Percentiles rank a stretch among this genome's conserved stretches.
Evolutionary conservation across 2,113 vertebrate genomes (phyloP).

Genomic region (Peromyscus californicus): DNA sequence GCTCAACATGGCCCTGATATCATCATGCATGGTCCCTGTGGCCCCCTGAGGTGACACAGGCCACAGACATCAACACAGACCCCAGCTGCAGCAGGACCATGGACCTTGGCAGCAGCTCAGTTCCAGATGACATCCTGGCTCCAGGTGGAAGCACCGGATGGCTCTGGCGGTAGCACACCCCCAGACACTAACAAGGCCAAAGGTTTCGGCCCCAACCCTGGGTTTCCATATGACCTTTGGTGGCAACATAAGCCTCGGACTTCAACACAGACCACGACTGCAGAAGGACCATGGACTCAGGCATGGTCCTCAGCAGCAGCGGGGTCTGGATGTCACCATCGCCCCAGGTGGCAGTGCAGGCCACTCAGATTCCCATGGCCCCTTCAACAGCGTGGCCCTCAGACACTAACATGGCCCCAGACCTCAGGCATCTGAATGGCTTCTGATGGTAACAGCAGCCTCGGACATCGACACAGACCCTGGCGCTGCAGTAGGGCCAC

Average conservation of each 20-base stretch:
- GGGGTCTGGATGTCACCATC: not conserved
- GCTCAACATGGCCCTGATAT: not conserved
- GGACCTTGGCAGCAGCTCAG: not conserved
- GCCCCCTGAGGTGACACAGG: not conserved
- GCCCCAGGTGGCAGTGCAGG: no score
- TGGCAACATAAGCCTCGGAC: not conserved
- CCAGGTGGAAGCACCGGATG: not conserved
- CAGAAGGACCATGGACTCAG: not conserved
- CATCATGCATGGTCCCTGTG: not conserved
- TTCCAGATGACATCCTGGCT: not conserved
- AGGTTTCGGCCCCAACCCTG: not conserved
- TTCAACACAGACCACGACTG: not conserved
- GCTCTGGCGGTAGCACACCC: not conserved
- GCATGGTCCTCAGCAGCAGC: not conserved
- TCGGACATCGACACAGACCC: no score
- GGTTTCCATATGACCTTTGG: not conserved
- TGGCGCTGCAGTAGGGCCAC: no score
- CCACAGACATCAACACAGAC: not conserved
- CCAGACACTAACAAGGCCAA: not conserved
- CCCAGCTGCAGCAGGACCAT: not conserved
- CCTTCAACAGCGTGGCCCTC: no score
- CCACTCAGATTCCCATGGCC: no score
- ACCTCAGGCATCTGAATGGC: no score
- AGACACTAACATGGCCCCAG: no score
- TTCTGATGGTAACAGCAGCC: no score